Evolutionary conservation across 2,113 vertebrate species (phyloP), one percentile per base, ranked within the genome.

Genomic region (Corythornis vintsioides): DNA sequence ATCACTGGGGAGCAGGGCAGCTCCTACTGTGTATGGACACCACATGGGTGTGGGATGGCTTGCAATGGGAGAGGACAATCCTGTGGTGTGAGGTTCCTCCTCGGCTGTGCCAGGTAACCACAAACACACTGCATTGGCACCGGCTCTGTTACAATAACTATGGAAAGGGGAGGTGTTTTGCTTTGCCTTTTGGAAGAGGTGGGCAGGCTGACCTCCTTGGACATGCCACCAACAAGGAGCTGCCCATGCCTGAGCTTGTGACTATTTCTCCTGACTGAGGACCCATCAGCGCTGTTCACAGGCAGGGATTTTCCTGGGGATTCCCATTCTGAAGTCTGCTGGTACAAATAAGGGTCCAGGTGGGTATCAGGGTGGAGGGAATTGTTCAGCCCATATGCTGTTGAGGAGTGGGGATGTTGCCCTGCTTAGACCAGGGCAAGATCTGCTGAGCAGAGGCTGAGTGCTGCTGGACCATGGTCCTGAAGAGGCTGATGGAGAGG

Each of bases 221-320:
- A 40, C 0, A 0, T 67, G 31, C 24, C 72, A 65, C 24, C 63
- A 56, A 15, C 61, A 14, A 48, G 33, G 63, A 72, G 18, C 80
- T 83, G 83, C 61, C 71, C 16, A 0, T 17, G 64, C 24, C 47
- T 43, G 70, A n/a, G 28, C 65, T 72, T 45, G 5, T 2, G 65
- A 12, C 26, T 50, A 61, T 5, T n/a, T 13, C 24, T 29, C 38
- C 40, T 25, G 42, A 40, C 50, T 2, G 28, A 69, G 50, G 72
- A 35, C 38, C n/a, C 2, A 1, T 22, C 56, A 70, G 1, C 10
- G 25, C 50, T 11, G 59, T 4, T 26, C 69, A 56, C 0, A 1
- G 17, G 28, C 56, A 35, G 12, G 77, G 56, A 20, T 70, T 74
- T 48, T 42, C 47, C 77, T n/a, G 35, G 42, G 42, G 42, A 10